phyloP scores from a whole-genome alignment of 2,797 vertebrate genomes.

The Cynodonichthys magdalenae region DNA sequence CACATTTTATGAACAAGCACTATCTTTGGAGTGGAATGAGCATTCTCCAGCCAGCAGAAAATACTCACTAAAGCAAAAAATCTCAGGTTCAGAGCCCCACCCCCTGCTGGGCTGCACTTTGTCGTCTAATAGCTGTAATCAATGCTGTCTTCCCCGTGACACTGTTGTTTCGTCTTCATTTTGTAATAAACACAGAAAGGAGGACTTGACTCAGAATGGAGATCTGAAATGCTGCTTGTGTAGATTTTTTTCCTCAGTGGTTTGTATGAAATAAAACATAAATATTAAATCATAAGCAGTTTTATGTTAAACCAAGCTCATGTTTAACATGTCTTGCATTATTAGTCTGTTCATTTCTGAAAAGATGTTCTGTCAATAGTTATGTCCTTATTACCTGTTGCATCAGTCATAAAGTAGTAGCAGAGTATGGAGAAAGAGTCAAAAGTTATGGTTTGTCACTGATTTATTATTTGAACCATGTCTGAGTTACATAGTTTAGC shows the following conservation, averaged over 20 bases:
- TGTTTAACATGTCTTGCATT: no score
- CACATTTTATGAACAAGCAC: slow-evolving; percentile 28
- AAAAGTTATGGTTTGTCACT: no score
- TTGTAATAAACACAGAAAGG: slow-evolving; percentile 41
- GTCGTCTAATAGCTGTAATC: slow-evolving; percentile 61
- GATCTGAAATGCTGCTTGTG: slow-evolving; percentile 41
- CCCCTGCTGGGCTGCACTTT: slow-evolving; percentile 33
- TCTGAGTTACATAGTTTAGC: no score
- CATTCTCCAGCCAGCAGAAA: slow-evolving; percentile 41
- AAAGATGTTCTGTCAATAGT: no score
- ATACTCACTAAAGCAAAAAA: slow-evolving; percentile 30
- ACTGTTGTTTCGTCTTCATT: slow-evolving; percentile 26
- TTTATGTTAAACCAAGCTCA: background rate
- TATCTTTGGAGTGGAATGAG: slow-evolving; percentile 38
- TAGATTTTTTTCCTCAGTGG: slow-evolving; percentile 22
- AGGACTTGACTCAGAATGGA: slow-evolving; percentile 32
- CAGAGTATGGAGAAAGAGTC: no score
- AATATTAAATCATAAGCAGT: background rate
- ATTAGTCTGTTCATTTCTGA: no score
- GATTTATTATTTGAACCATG: no score
- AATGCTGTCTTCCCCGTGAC: slow-evolving; percentile 36
- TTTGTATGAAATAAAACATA: slow-evolving; percentile 5
- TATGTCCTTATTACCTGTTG: no score
- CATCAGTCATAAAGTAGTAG: no score
- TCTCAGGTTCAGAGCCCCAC: slow-evolving; percentile 35